phyloP scores from a whole-genome alignment of 2,113 vertebrate genomes.

The Strix uralensis region DNA sequence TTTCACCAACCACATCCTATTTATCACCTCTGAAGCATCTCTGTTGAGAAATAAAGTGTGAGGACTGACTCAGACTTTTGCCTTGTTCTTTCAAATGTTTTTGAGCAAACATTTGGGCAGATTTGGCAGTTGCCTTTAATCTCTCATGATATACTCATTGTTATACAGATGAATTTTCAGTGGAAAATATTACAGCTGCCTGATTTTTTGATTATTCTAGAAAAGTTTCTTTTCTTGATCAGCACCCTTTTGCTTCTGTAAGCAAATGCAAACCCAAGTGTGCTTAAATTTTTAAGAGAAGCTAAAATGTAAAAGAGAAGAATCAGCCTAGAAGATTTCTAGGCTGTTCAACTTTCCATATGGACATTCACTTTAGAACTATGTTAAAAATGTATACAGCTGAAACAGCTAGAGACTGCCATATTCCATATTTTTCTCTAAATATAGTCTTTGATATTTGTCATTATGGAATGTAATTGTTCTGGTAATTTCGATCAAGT shows the following conservation, averaged over 20 bases:
- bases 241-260: background rate
- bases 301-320: background rate
- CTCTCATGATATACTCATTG: background rate
- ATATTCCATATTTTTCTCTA: background rate
- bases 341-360: background rate
- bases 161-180: background rate
- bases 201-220: background rate
- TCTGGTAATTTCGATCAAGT: background rate
- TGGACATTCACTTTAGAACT: background rate
- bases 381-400: background rate
- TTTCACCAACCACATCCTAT: conserved; percentile 63
- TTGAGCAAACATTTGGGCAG: background rate
- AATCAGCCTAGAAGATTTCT: background rate
- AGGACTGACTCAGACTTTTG: conserved; percentile 46
- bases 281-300: background rate
- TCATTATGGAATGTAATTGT: background rate
- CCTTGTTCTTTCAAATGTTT: background rate
- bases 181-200: background rate
- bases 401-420: background rate
- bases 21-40: conserved; percentile 63
- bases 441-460: background rate
- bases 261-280: background rate
- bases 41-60: conserved; percentile 51
- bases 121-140: background rate
- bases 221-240: background rate